phyloP scores from a whole-genome alignment of 2,888 invertebrate species.

The Oscheius sp. region DNA sequence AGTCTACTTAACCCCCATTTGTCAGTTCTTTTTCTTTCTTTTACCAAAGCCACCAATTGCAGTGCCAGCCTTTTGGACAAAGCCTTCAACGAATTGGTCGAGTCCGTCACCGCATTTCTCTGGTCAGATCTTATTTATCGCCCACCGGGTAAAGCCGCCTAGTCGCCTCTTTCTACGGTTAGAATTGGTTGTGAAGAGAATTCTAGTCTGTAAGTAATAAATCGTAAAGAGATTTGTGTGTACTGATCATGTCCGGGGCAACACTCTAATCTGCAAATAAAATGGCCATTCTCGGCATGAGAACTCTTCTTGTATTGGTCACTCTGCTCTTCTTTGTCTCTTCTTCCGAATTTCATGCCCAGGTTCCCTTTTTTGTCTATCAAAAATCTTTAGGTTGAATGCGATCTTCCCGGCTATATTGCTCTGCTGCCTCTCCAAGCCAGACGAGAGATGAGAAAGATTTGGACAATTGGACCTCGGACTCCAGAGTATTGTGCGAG shows the following conservation, averaged over 20 bases:
- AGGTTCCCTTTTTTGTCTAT: not conserved
- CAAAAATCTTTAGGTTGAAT: not conserved
- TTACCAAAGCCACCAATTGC: not conserved
- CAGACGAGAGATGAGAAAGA: constrained; percentile 18
- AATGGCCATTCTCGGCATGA: constrained; percentile 1
- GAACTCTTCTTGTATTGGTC: not conserved
- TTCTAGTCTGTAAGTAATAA: not conserved
- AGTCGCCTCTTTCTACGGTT: not conserved
- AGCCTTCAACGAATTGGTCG: constrained; percentile 29
- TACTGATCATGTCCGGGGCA: constrained; percentile 16
- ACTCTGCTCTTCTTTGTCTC: not conserved
- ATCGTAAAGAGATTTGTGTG: not conserved
- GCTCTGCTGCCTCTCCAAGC: not conserved
- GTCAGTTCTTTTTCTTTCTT: constrained; percentile 4
- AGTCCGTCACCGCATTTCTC: constrained; percentile 27
- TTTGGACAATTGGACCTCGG: not conserved
- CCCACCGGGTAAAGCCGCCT: constrained; percentile 18
- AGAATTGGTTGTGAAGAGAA: not conserved
- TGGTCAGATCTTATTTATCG: constrained; percentile 28
- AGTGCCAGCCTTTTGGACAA: constrained; percentile 20
- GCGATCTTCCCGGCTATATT: constrained; percentile 3
- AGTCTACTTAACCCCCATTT: not conserved
- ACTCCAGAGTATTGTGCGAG: constrained; percentile 11
- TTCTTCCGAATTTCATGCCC: not conserved
- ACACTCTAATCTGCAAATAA: constrained; percentile 9